A percentile compares a stretch with the other conserved stretches of the same genome.
Evolutionary conservation across 2,113 vertebrate genomes (phyloP).

Genomic region (Emydura subglobosa): DNA sequence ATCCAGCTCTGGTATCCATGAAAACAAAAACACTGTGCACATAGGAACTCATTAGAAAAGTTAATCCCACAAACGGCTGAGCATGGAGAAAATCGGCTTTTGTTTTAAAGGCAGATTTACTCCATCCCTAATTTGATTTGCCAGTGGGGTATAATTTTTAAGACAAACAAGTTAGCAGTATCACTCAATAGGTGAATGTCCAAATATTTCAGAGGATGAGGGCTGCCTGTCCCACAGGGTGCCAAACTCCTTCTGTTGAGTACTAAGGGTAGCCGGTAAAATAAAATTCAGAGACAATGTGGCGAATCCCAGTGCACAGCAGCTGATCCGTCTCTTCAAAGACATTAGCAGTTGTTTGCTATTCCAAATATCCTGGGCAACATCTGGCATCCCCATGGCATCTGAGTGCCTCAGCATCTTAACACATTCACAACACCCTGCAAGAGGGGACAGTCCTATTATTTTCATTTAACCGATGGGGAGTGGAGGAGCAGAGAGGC

Average conservation of each 20-base stretch:
- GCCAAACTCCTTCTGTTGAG: not conserved
- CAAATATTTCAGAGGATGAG: slow-evolving; percentile 69
- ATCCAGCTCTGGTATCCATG: slow-evolving; percentile 33
- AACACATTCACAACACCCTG: accelerated
- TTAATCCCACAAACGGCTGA: slow-evolving; percentile 75
- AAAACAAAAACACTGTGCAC: slow-evolving; percentile 66
- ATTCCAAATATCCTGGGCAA: not conserved
- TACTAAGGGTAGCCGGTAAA: slow-evolving; percentile 2
- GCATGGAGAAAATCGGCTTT: slow-evolving; percentile 53
- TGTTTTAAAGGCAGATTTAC: slow-evolving; percentile 72
- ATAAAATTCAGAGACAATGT: slow-evolving; percentile 1
- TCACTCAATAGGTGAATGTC: slow-evolving; percentile 40
- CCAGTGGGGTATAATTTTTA: slow-evolving; percentile 63
- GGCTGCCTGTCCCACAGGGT: slow-evolving; percentile 5
- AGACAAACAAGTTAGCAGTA: slow-evolving; percentile 67
- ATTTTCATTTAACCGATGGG: not conserved
- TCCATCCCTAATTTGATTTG: slow-evolving; percentile 71
- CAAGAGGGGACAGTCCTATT: not conserved
- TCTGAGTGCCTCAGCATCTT: not conserved
- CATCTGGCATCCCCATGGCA: not conserved
- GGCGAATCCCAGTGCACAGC: not conserved
- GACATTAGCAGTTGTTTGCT: not conserved
- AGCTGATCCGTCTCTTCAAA: not conserved
- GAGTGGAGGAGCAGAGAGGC: too few relatives aligned
- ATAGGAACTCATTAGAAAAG: slow-evolving; percentile 68